phyloP scores from a whole-genome alignment of 1,140 invertebrate species.

The Oncopodura yosiiana region DNA sequence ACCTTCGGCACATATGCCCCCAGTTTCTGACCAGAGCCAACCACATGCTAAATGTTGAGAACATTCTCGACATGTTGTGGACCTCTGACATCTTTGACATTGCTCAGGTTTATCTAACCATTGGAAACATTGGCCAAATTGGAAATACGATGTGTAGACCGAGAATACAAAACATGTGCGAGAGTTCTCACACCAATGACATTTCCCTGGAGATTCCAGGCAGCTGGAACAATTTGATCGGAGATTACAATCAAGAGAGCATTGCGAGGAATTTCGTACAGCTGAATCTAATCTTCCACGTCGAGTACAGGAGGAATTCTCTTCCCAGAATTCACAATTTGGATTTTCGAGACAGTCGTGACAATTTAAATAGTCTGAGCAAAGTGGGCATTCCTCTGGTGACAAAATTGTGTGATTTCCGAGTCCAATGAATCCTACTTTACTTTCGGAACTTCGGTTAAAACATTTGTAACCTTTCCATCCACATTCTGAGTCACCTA shows the following conservation, averaged over 20 bases:
- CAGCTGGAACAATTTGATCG: conserved; percentile 69
- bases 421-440: conserved; percentile 32
- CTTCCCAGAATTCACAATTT: conserved; percentile 76
- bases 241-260: conserved; percentile 63
- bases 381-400: conserved; percentile 70
- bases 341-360: conserved; percentile 70
- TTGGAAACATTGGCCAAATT: conserved; percentile 80
- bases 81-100: conserved; percentile 26
- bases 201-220: conserved; percentile 69
- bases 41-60: conserved; percentile 52
- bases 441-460: conserved; percentile 1
- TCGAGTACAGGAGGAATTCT: conserved; percentile 44
- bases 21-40: conserved; percentile 81
- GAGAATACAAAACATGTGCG: conserved; percentile 86
- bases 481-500: conserved; percentile 77
- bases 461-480: conserved; percentile 59
- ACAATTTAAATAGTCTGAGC: conserved; percentile 56
- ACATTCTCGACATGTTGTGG: conserved; percentile 24
- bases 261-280: conserved; percentile 50
- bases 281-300: no score
- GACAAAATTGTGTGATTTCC: conserved; percentile 42
- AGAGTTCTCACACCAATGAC: conserved; percentile 90
- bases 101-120: conserved; percentile 71
- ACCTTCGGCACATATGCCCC: conserved; percentile 51
- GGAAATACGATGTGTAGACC: conserved; percentile 86